Evolutionary conservation across 2,797 vertebrate species (phyloP).

Genomic region (Sebastiscus albofasciatus): DNA sequence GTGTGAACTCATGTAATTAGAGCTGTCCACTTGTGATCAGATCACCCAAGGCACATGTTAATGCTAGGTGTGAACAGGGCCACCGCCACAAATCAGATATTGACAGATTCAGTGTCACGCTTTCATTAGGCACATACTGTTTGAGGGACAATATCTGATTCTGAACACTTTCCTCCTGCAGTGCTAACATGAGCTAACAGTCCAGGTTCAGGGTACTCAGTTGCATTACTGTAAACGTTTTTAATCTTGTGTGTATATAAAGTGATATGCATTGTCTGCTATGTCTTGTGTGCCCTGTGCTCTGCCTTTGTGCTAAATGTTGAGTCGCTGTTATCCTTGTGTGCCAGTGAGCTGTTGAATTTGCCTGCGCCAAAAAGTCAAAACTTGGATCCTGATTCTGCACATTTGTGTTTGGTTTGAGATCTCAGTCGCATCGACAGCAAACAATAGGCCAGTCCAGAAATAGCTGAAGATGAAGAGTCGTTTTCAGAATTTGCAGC

Average conservation of each 20-base stretch:
- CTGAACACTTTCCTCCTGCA: neutral
- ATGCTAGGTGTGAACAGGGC: neutral
- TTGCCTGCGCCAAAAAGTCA: neutral
- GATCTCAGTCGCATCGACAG: slow-evolving; percentile 3
- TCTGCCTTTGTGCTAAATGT: neutral
- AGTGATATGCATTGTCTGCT: neutral
- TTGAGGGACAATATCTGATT: neutral
- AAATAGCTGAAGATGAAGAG: neutral
- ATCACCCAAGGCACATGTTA: neutral
- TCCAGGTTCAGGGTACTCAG: neutral
- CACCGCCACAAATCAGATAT: neutral
- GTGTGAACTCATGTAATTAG: too few relatives aligned
- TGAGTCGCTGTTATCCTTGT: neutral
- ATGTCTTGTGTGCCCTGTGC: neutral
- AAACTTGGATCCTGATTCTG: neutral
- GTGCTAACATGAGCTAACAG: neutral
- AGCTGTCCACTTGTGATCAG: too few relatives aligned
- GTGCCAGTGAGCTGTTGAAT: slow-evolving; percentile 1
- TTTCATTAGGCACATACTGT: neutral
- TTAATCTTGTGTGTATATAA: neutral
- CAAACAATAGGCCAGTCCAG: slow-evolving; percentile 6
- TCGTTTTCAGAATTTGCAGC: slow-evolving; percentile 2
- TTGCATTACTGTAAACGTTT: neutral
- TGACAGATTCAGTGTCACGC: neutral
- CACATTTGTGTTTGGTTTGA: slow-evolving; percentile 34